Conservation (phyloP, 2,113 vertebrate genomes). For the Corythaixoides concolor region DNA sequence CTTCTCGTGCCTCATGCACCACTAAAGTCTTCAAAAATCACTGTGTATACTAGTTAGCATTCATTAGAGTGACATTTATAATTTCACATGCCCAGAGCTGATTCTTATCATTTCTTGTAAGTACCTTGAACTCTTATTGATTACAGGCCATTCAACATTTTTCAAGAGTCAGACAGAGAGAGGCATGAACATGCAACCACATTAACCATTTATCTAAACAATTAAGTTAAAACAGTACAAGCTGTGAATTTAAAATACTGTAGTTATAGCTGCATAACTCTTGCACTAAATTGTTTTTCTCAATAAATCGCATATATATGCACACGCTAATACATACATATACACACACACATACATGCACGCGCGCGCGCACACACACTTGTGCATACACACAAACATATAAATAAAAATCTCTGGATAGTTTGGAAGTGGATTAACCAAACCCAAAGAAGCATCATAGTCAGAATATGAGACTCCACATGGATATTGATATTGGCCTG, state of each 20-base stretch:
- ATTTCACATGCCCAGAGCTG: neutral
- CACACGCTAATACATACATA: neutral
- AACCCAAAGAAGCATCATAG: neutral
- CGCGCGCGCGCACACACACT: too few species aligned
- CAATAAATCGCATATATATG: neutral
- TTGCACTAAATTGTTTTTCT: neutral
- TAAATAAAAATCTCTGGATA: neutral
- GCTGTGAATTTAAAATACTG: neutral
- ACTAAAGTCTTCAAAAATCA: neutral
- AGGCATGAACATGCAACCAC: neutral
- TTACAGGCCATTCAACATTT: neutral
- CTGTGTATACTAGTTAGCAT: neutral
- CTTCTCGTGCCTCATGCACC: neutral
- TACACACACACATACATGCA: rapidly evolving
- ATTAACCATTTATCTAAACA: neutral
- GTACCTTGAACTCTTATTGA: conserved; percentile 9
- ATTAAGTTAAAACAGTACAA: neutral
- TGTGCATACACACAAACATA: neutral
- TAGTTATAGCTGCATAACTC: neutral
- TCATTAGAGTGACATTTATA: neutral
- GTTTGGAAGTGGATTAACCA: neutral
- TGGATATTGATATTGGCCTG: neutral
- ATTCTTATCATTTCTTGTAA: neutral
- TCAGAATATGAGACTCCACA: neutral
- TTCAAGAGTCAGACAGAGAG: neutral